phyloP scores from a whole-genome alignment of 2,113 vertebrate genomes.

The Pachycephala philippinensis region DNA sequence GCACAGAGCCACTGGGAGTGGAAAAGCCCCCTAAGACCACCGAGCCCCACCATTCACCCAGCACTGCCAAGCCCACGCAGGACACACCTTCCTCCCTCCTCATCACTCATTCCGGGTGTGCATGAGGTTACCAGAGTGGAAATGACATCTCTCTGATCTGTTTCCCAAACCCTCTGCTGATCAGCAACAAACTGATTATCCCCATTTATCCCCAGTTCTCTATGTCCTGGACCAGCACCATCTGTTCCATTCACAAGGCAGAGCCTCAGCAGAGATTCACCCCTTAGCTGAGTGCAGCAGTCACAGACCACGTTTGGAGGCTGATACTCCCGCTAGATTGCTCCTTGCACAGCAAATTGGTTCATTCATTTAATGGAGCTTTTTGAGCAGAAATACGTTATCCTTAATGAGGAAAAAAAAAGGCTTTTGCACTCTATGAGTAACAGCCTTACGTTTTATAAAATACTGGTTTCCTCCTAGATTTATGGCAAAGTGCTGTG shows the following conservation, averaged over 20 bases:
- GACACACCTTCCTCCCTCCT: accelerated
- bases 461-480: background rate
- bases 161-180: background rate
- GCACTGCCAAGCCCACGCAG: background rate
- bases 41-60: background rate
- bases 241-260: background rate
- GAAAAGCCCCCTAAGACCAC: background rate
- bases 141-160: background rate
- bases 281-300: background rate
- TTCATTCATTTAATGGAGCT: background rate
- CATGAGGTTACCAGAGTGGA: background rate
- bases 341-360: background rate
- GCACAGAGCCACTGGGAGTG: background rate
- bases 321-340: background rate
- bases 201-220: background rate
- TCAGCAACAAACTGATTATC: background rate
- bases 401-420: background rate
- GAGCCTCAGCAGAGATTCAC: background rate
- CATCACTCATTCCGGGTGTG: background rate
- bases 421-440: background rate
- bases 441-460: background rate
- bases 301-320: background rate
- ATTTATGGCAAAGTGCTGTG: background rate
- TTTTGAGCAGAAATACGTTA: background rate
- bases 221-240: background rate